Percentiles rank a stretch among this genome's conserved stretches.
Evolutionary conservation across 2,888 invertebrate genomes (phyloP).

Genomic region (Diadromus collaris): DNA sequence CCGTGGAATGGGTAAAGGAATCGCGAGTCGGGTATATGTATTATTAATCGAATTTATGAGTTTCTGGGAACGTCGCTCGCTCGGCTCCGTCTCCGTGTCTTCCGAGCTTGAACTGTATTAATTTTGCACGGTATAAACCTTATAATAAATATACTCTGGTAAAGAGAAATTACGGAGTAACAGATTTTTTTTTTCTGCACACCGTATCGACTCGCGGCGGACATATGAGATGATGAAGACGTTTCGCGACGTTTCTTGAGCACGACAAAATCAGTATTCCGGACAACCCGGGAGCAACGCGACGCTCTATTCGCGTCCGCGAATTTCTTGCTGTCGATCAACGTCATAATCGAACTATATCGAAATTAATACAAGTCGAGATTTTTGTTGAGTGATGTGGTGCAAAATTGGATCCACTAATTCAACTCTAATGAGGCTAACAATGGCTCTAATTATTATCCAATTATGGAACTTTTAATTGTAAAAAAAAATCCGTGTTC

Average conservation of each 20-base stretch:
- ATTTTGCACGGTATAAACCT: conserved; percentile 29
- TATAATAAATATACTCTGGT: conserved; percentile 15
- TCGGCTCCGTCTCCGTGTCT: not conserved
- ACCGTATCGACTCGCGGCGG: conserved; percentile 18
- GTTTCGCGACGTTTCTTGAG: conserved; percentile 48
- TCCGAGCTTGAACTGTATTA: not conserved
- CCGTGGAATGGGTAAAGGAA: conserved; percentile 45
- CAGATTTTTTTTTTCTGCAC: conserved; percentile 26
- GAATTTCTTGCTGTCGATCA: conserved; percentile 45
- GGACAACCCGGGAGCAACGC: conserved; percentile 20
- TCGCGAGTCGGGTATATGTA: conserved; percentile 48
- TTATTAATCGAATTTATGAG: conserved; percentile 52
- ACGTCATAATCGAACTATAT: not conserved
- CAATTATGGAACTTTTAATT: not conserved
- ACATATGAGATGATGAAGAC: conserved; percentile 48
- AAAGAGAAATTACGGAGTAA: conserved; percentile 44
- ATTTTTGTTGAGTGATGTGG: not conserved
- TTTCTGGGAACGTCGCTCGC: conserved; percentile 38
- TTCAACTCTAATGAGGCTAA: not conserved
- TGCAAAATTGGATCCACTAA: not conserved
- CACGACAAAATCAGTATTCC: conserved; percentile 45
- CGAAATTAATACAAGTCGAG: not conserved
- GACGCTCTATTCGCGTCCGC: conserved; percentile 37
- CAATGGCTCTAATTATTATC: not conserved
- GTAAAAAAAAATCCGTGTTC: not conserved